phyloP scores from a whole-genome alignment of 2,113 vertebrate species.

The Plestiodon gilberti region DNA sequence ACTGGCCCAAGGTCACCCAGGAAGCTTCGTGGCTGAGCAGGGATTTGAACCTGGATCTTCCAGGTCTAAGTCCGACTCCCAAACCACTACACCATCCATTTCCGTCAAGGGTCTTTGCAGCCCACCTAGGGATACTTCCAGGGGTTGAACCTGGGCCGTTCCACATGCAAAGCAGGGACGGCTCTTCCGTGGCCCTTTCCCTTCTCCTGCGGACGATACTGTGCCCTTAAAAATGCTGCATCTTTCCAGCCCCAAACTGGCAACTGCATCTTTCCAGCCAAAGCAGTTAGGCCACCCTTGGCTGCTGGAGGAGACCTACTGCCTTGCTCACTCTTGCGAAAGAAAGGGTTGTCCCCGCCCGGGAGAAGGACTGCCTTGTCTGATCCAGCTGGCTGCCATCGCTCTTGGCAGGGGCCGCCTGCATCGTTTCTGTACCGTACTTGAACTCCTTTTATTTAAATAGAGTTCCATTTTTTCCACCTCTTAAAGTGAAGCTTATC shows the following conservation, averaged over 20 bases:
- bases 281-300: not conserved
- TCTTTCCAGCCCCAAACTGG: too few species aligned
- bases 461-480: not conserved
- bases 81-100: too few species aligned
- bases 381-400: not conserved
- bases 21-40: too few species aligned
- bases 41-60: too few species aligned
- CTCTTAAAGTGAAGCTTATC: not conserved
- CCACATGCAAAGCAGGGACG: too few species aligned
- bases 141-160: too few species aligned
- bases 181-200: too few species aligned
- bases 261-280: not conserved
- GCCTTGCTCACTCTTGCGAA: not conserved
- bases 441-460: not conserved
- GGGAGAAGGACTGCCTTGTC: not conserved
- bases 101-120: too few species aligned
- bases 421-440: not conserved
- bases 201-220: too few species aligned
- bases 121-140: too few species aligned
- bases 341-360: not conserved
- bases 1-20: too few species aligned
- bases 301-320: not conserved
- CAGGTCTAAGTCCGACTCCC: too few species aligned
- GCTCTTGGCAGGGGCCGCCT: not conserved
- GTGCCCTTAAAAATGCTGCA: not conserved